Conservation (phyloP, 1,140 invertebrate genomes). For the Yoshiicerus persimilis region DNA sequence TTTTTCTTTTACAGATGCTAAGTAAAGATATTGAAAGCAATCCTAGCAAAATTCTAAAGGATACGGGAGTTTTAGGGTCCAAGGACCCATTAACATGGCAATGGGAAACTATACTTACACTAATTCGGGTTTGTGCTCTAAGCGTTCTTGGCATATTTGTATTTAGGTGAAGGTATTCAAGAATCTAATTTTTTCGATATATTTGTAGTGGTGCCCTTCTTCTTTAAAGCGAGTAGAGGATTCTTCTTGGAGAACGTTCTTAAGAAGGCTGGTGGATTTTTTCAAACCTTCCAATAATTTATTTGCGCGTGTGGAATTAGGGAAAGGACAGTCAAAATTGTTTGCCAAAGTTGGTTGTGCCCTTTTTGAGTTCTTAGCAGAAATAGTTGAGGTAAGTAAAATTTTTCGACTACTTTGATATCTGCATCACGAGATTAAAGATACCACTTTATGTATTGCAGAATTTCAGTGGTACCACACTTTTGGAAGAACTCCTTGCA, state of each 20-base stretch:
- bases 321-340: conserved; percentile 61
- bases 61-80: conserved; percentile 71
- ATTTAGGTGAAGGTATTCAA: neutral
- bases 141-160: neutral
- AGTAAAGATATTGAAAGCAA: conserved; percentile 63
- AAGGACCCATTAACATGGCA: conserved; percentile 76
- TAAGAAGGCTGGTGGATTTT: conserved; percentile 79
- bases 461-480: conserved; percentile 28
- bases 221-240: conserved; percentile 67
- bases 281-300: conserved; percentile 80
- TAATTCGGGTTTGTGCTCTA: conserved; percentile 66
- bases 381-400: conserved; percentile 58
- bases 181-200: neutral
- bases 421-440: conserved; percentile 54
- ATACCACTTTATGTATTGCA: neutral
- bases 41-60: conserved; percentile 63
- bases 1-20: conserved; percentile 53
- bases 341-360: conserved; percentile 73
- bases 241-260: conserved; percentile 73
- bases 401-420: neutral
- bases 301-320: conserved; percentile 72
- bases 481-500: conserved; percentile 72
- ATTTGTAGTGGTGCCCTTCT: conserved; percentile 57
- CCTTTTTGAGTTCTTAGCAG: conserved; percentile 73
- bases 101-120: conserved; percentile 76